Conservation (phyloP, 2,888 invertebrate genomes). For the Allophyes oxyacanthae region DNA sequence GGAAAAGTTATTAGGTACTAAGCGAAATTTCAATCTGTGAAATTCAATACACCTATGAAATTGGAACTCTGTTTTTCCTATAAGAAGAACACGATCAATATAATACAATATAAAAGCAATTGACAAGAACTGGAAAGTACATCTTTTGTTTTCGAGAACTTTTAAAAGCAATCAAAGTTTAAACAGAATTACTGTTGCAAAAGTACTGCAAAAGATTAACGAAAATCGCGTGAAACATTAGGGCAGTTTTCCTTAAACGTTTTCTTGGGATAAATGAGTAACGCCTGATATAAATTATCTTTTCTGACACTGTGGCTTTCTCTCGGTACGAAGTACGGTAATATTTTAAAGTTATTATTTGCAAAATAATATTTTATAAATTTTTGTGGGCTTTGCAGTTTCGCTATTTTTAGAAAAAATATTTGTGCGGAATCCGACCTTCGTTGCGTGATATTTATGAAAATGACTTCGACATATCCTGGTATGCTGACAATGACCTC, state of each 20-base stretch:
- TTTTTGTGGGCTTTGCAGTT: no score
- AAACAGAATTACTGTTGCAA: conserved; percentile 29
- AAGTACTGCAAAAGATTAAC: conserved; percentile 26
- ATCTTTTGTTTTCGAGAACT: conserved; percentile 31
- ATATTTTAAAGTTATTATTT: conserved; percentile 9
- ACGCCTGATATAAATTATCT: conserved; percentile 42
- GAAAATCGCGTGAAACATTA: conserved; percentile 28
- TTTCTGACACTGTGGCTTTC: conserved; percentile 10
- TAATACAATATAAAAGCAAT: conserved; percentile 35
- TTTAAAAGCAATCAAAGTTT: conserved; percentile 48
- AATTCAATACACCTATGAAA: conserved; percentile 35
- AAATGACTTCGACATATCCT: no score
- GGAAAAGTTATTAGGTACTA: conserved; percentile 8
- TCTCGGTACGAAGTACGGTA: conserved; percentile 1
- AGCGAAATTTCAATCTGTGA: conserved; percentile 26
- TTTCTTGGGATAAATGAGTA: conserved; percentile 25
- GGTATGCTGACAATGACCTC: no score
- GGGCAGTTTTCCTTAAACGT: conserved; percentile 31
- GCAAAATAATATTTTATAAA: neutral
- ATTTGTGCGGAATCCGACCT: no score
- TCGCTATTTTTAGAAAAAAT: no score
- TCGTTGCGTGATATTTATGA: no score
- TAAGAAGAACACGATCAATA: conserved; percentile 10
- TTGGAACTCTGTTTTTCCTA: conserved; percentile 15
- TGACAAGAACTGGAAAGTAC: conserved; percentile 15